These are phyloP conservation scores for Microvelia longipes DNA, from an alignment of 1,140 invertebrate genomes.

Conservation along the genomic window DNA sequence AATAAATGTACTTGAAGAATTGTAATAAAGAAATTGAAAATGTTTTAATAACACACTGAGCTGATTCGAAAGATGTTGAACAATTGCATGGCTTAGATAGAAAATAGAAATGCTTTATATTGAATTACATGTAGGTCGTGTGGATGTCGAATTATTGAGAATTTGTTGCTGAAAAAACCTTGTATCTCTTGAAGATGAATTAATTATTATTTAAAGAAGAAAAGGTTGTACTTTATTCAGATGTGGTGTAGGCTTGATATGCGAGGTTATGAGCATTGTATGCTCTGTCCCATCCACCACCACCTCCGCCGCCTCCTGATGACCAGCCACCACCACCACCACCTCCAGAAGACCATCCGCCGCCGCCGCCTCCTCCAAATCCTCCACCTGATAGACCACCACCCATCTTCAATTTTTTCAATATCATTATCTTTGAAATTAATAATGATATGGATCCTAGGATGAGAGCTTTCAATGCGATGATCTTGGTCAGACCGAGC, in stretches of 20 bases:
- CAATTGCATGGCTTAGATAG: too few relatives aligned
- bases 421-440: constrained; percentile 22
- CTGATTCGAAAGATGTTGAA: too few relatives aligned
- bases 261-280: constrained; percentile 2
- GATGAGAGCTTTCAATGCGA: constrained; percentile 23
- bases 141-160: too few relatives aligned
- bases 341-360: constrained; percentile 3
- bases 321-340: constrained; percentile 6
- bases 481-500: constrained; percentile 21
- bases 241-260: neutral
- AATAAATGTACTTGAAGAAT: too few relatives aligned
- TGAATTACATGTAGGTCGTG: too few relatives aligned
- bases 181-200: too few relatives aligned
- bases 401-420: constrained; percentile 21
- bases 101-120: too few relatives aligned
- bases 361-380: constrained; percentile 6
- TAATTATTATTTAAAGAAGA: too few relatives aligned
- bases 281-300: neutral
- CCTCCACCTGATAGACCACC: constrained; percentile 8
- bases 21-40: too few relatives aligned
- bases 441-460: constrained; percentile 18
- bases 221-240: too few relatives aligned
- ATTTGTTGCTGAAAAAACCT: too few relatives aligned
- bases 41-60: too few relatives aligned
- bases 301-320: constrained; percentile 10